These are phyloP conservation scores for Eucidaris tribuloides DNA, from an alignment of 35 echinoderm and acorn worm genomes.

Conservation along the genomic window DNA sequence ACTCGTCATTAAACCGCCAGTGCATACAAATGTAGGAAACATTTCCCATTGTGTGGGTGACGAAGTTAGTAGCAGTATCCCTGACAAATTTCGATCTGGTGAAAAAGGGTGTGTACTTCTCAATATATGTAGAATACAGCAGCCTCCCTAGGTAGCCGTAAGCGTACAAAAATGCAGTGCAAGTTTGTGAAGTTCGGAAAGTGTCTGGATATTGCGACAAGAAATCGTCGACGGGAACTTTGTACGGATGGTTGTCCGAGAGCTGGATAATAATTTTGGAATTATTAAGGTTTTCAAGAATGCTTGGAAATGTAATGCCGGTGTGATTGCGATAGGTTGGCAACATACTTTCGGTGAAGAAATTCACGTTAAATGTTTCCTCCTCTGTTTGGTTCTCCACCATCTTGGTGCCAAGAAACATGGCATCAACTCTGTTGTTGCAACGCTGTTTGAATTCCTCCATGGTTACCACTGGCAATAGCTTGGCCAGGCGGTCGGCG, in stretches of 20 bases:
- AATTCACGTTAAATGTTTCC: not conserved
- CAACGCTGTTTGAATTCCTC: constrained; percentile 23
- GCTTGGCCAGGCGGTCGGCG: not conserved
- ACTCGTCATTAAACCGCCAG: constrained; percentile 47
- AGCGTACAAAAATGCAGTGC: constrained; percentile 33
- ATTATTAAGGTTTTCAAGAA: not conserved
- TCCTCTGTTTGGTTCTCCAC: not conserved
- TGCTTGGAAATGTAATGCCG: constrained; percentile 7
- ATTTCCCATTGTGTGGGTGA: not conserved
- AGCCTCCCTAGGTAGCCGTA: constrained; percentile 42
- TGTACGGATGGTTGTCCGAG: not conserved
- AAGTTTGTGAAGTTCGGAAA: not conserved
- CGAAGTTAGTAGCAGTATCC: not conserved
- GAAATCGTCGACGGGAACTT: not conserved
- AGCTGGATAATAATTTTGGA: constrained; percentile 7
- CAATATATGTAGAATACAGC: not conserved
- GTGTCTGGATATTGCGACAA: constrained; percentile 6
- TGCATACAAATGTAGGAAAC: constrained; percentile 17
- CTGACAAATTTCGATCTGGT: not conserved
- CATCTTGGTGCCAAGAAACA: constrained; percentile 29
- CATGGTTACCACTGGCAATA: constrained; percentile 13
- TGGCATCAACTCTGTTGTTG: not conserved
- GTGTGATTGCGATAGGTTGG: not conserved
- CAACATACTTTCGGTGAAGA: not conserved
- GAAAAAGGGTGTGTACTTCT: not conserved